Evolutionary conservation across 2,113 vertebrate genomes (phyloP).

Genomic region (Grammomys dolichurus): DNA sequence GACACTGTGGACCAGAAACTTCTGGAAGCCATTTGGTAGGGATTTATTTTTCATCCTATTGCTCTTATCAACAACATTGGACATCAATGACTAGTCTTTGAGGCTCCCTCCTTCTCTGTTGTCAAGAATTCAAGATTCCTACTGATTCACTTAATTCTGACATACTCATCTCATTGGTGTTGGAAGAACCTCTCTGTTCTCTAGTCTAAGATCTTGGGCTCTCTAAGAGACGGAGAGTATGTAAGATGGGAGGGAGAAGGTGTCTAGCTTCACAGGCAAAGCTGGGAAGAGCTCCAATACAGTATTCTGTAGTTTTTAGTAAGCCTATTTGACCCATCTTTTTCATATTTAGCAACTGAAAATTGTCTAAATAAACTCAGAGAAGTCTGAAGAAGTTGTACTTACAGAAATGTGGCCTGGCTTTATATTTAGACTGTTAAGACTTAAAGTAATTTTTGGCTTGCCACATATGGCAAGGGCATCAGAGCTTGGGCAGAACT

Average conservation of each 20-base stretch:
- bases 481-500: neutral
- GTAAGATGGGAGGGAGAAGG: neutral
- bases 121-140: neutral
- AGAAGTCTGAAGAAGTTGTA: conserved; percentile 30
- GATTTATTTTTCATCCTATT: neutral
- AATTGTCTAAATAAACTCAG: neutral
- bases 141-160: neutral
- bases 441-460: neutral
- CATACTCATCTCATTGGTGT: neutral
- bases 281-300: neutral
- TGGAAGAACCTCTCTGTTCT: neutral
- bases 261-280: neutral
- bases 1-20: neutral
- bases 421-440: conserved; percentile 11
- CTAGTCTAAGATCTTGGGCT: neutral
- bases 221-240: neutral
- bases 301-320: neutral
- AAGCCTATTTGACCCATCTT: neutral
- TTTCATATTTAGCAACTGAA: neutral
- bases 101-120: neutral
- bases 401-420: neutral
- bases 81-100: neutral
- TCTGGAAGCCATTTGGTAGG: neutral
- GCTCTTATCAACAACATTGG: neutral
- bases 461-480: neutral